A percentile compares a stretch with the other conserved stretches of the same genome.
These are phyloP conservation scores for Drosophila erecta DNA, from an alignment of 1,140 invertebrate genomes.

Conservation along the genomic window DNA sequence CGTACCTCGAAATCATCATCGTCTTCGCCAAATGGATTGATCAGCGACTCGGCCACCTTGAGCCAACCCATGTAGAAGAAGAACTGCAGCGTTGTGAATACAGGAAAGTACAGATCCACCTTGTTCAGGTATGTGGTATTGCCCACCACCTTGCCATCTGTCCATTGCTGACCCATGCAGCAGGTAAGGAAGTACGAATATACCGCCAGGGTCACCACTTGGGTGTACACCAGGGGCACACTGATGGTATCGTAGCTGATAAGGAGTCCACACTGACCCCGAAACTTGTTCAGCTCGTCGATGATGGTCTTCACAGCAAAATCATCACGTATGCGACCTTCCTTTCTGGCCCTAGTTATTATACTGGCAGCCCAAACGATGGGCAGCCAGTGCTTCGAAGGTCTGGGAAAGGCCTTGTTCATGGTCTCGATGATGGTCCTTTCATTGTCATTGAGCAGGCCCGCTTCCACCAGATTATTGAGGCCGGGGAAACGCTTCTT, in stretches of 20 bases:
- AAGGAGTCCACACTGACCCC: constrained; percentile 92
- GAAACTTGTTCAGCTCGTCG: constrained; percentile 95
- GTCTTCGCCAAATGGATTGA: constrained; percentile 95
- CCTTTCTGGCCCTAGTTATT: constrained; percentile 93
- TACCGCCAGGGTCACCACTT: constrained; percentile 96
- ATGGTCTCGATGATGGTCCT: constrained; percentile 91
- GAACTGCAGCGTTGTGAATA: constrained; percentile 94
- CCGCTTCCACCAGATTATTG: constrained; percentile 94
- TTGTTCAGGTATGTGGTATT: constrained; percentile 84
- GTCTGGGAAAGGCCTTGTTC: constrained; percentile 93
- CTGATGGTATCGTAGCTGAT: constrained; percentile 96
- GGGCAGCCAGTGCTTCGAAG: constrained; percentile 97
- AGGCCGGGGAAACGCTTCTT: constrained; percentile 96
- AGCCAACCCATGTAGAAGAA: constrained; percentile 96
- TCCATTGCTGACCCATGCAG: constrained; percentile 92
- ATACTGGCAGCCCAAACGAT: constrained; percentile 97
- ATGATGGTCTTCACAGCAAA: constrained; percentile 96
- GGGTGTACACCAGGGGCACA: constrained; percentile 96
- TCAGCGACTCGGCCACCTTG: constrained; percentile 92
- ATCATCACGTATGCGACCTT: constrained; percentile 96
- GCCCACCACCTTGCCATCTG: constrained; percentile 85
- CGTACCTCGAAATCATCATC: constrained; percentile 89
- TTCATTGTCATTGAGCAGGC: constrained; percentile 95
- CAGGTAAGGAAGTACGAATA: constrained; percentile 94
- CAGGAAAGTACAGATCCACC: constrained; percentile 92